phyloP scores from a whole-genome alignment of 2,888 invertebrate species.

The Kryphioiulus occultus region DNA sequence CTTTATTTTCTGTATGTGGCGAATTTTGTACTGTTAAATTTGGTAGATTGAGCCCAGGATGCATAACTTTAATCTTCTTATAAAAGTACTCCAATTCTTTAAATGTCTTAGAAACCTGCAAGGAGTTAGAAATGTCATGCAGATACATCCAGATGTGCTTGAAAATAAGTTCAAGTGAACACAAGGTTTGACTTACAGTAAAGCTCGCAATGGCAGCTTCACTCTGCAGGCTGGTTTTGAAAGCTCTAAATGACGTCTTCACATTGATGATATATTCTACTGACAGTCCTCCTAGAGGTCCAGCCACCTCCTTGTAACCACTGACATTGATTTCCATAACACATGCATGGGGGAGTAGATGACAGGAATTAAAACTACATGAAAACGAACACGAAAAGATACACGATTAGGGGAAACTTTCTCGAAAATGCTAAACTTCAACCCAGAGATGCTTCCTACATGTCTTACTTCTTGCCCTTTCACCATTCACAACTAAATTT shows the following conservation, averaged over 20 bases:
- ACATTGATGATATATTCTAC: constrained; percentile 47
- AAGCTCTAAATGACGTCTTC: constrained; percentile 19
- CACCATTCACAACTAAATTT: too few relatives aligned
- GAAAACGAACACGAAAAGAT: neutral
- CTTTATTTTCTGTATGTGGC: constrained; percentile 38
- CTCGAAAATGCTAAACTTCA: neutral
- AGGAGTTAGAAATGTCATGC: neutral
- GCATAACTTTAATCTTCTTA: constrained; percentile 42
- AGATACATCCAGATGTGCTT: neutral
- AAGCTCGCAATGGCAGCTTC: constrained; percentile 15
- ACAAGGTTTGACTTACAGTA: constrained; percentile 37
- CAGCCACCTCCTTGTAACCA: constrained; percentile 45
- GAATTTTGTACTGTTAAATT: constrained; percentile 39
- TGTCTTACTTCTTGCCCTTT: neutral
- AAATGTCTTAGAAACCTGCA: constrained; percentile 49
- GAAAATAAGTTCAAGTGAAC: neutral
- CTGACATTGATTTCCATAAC: constrained; percentile 35
- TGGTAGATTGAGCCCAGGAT: constrained; percentile 37
- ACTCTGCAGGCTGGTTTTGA: constrained; percentile 16
- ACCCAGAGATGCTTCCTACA: neutral
- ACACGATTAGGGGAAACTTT: neutral
- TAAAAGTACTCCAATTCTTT: constrained; percentile 48
- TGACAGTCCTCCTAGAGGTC: constrained; percentile 49
- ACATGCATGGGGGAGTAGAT: neutral
- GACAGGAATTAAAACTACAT: neutral